Base-by-base conservation (phyloP, 2,113 vertebrate genomes). In the Ictalurus furcatus region DNA sequence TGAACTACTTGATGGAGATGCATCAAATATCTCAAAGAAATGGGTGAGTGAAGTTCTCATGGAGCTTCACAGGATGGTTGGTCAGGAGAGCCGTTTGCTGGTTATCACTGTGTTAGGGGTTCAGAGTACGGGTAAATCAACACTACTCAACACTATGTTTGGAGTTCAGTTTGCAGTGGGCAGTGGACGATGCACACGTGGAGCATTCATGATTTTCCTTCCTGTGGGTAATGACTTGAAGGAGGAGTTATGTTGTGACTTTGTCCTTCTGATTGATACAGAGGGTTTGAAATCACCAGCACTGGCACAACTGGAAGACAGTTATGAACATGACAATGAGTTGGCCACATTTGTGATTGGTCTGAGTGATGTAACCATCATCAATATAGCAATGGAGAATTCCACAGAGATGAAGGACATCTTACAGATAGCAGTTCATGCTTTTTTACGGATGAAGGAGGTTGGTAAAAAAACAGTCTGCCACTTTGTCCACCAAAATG, bases 141-240 rank as follows among this genome's bases (percentile, higher is more conserved):
- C 95, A 0, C 95, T 97, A 2, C 95, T 97, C 44, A 97, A 97
- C 92, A 97, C 95, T 85, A 97, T 97, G 97, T 97, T 97, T 87
- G 96, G 96, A 19, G 93, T 97, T 37, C 95, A 96, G 89, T 97
- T 97, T 89, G 91, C 95, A 23, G 94, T 96, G 0, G 94, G 96
- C 91, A 95, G 93, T 86, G 94, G 95, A 28, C 92, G 93, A 48
- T 94, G 95, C 52, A 96, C 96, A 2, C 94, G 94, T 17, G 96
- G 96, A 63, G 96, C 95, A 44, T 96, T 74, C 54, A 94, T 95
- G 90, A 76, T 93, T 28, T 90, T 94, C 28, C 85, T 94, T 78
- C 91, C 14, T 88, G 89, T 94, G 13, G 88, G 90, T 40, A 58
- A 92, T 0, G 91, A 95, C n/a, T 80, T 92, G 19, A 48, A 84